phyloP scores from a whole-genome alignment of 1,140 invertebrate genomes.

The Papilio helenus region DNA sequence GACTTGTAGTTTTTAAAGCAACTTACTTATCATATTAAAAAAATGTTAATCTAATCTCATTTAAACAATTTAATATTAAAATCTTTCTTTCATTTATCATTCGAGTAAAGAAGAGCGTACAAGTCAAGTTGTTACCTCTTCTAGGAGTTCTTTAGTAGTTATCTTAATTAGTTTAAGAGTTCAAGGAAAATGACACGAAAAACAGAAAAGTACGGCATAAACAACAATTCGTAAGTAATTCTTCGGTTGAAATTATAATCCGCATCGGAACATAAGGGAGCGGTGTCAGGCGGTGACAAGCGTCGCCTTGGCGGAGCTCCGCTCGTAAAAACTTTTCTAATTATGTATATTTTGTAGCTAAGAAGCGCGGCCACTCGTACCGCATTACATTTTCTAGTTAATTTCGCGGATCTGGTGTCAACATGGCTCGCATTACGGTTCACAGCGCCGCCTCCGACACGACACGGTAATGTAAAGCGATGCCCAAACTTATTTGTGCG shows the following conservation, averaged over 20 bases:
- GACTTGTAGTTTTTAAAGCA: neutral
- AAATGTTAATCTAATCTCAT: neutral
- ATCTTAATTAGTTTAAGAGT: conserved; percentile 24
- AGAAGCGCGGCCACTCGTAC: conserved; percentile 67
- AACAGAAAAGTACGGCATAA: conserved; percentile 50
- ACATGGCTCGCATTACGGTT: conserved; percentile 47
- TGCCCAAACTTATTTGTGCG: conserved; percentile 19
- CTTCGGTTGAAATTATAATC: conserved; percentile 76
- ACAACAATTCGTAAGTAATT: conserved; percentile 79
- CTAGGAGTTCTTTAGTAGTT: neutral
- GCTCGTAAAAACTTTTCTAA: conserved; percentile 82
- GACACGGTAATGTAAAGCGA: conserved; percentile 33
- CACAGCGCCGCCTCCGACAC: conserved; percentile 13
- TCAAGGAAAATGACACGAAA: conserved; percentile 37
- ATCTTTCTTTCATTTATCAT: neutral
- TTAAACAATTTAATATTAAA: neutral
- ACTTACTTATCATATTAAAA: neutral
- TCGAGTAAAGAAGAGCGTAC: neutral
- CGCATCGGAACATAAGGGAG: conserved; percentile 70
- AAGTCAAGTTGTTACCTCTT: neutral
- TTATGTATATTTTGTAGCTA: conserved; percentile 81
- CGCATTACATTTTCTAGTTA: conserved; percentile 75
- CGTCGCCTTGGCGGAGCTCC: conserved; percentile 63
- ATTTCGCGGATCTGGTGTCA: conserved; percentile 66
- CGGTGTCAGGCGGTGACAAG: conserved; percentile 77